These are phyloP conservation scores for Chamaea fasciata DNA, from an alignment of 2,113 vertebrate genomes.

Conservation along the genomic window DNA sequence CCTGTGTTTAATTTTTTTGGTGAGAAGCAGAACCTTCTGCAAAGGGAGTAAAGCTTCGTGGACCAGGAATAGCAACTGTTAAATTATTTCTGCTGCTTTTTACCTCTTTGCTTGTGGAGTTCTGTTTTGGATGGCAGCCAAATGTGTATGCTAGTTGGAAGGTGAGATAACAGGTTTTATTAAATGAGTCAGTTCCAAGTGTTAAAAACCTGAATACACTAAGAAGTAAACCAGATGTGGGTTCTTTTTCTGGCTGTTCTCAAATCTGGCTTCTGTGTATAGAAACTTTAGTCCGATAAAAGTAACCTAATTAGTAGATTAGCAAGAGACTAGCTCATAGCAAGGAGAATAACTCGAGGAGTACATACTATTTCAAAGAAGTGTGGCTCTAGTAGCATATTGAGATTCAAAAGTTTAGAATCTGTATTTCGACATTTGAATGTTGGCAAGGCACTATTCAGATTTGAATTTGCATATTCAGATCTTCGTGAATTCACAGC, in stretches of 20 bases:
- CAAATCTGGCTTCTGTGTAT: neutral
- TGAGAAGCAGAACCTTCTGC: neutral
- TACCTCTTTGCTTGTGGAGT: neutral
- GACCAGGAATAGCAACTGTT: neutral
- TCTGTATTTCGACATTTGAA: neutral
- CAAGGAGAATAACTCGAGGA: neutral
- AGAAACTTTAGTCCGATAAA: neutral
- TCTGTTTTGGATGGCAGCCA: neutral
- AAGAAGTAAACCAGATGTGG: neutral
- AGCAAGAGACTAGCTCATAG: neutral
- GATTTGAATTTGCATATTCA: neutral
- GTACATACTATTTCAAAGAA: neutral
- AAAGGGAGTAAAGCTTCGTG: neutral
- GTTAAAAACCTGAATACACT: neutral
- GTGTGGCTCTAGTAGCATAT: neutral
- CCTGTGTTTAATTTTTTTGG: neutral
- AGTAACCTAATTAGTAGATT: neutral
- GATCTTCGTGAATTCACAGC: neutral
- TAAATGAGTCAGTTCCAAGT: neutral
- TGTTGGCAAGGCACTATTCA: neutral
- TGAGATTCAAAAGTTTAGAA: neutral
- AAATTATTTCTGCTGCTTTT: constrained; percentile 5
- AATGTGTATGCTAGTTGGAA: neutral
- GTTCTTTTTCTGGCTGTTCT: neutral
- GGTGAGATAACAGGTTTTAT: constrained; percentile 9